Evolutionary conservation across 2,797 vertebrate genomes (phyloP).

Genomic region (Buphagus erythrorhynchus): DNA sequence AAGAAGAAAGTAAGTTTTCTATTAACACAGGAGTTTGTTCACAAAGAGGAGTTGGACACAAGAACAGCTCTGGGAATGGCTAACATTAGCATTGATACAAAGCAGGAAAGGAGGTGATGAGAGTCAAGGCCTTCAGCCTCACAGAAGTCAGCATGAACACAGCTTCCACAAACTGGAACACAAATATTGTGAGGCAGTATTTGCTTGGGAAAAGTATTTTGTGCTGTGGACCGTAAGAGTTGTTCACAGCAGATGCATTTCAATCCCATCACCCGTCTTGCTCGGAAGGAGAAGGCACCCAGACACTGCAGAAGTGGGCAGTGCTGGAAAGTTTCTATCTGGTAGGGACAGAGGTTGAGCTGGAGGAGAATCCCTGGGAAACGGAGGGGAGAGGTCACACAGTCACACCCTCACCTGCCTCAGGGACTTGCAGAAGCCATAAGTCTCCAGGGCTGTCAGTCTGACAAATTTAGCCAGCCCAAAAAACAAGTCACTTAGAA

Average conservation of each 20-base stretch:
- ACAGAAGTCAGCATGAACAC: not conserved
- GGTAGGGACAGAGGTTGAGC: not conserved
- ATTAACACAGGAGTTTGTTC: not conserved
- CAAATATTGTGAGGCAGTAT: not conserved
- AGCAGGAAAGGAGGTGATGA: not conserved
- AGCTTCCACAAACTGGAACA: not conserved
- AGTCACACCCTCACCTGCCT: not conserved
- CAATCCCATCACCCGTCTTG: fast-evolving
- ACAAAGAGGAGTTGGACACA: fast-evolving
- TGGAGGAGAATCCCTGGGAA: not conserved
- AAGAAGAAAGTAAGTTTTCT: not conserved
- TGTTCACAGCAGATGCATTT: not conserved
- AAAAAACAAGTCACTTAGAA: not conserved
- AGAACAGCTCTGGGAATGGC: not conserved
- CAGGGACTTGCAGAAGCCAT: not conserved
- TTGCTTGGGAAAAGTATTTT: not conserved
- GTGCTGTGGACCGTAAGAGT: not conserved
- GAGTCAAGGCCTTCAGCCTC: not conserved
- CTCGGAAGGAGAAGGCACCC: not conserved
- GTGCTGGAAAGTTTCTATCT: not conserved
- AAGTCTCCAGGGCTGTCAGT: not conserved
- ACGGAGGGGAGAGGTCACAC: not conserved
- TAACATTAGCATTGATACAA: not conserved
- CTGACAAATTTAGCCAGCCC: not conserved
- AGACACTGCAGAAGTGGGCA: not conserved